These are phyloP conservation scores for Bujurquina vittata DNA, from an alignment of 2,113 vertebrate genomes.

Conservation along the genomic window DNA sequence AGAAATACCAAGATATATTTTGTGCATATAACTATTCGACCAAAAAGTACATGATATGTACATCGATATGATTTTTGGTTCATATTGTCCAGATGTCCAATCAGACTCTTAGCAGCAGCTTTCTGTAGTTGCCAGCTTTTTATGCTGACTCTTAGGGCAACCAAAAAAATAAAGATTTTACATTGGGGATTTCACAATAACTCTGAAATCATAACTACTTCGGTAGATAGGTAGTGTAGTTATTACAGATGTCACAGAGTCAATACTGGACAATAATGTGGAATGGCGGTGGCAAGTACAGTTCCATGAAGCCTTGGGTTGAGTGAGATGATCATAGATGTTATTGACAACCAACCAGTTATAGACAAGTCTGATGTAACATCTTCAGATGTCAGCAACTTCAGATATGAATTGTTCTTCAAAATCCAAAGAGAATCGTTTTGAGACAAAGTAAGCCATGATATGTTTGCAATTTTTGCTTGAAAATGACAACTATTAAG, in stretches of 20 bases:
- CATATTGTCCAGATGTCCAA: neutral
- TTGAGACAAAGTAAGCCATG: neutral
- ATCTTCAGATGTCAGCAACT: neutral
- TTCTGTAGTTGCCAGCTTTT: neutral
- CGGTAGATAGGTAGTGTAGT: neutral
- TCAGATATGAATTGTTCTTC: neutral
- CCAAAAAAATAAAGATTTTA: neutral
- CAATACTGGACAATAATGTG: too few species aligned
- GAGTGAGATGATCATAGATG: too few species aligned
- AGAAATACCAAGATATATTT: too few species aligned
- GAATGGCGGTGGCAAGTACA: too few species aligned
- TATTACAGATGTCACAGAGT: neutral
- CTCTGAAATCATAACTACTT: neutral
- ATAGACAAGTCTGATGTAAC: neutral
- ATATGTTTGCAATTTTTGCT: neutral
- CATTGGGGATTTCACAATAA: neutral
- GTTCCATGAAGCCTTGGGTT: too few species aligned
- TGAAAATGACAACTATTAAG: neutral
- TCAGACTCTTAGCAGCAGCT: neutral
- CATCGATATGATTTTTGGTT: too few species aligned
- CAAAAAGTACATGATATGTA: too few species aligned
- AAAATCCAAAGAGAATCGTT: neutral
- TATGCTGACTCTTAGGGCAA: neutral
- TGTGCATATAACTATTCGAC: too few species aligned
- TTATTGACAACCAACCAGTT: neutral